Percentiles rank a stretch among this genome's conserved stretches.
Evolutionary conservation across 1,140 invertebrate species (phyloP).

Genomic region (Solenopsis fugax): DNA sequence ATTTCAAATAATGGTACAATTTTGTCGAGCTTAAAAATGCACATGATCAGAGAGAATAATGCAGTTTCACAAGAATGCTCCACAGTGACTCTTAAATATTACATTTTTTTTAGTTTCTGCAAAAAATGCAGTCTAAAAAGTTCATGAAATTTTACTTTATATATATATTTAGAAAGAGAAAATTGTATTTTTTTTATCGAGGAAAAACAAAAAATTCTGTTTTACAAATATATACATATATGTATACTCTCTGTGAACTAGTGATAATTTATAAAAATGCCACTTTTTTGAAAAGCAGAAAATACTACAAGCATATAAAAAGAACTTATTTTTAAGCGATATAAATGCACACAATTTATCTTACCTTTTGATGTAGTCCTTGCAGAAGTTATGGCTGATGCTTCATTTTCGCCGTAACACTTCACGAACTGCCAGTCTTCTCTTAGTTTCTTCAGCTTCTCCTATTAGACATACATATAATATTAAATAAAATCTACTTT

Average conservation of each 20-base stretch:
- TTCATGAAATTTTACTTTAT: not conserved
- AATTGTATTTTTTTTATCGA: not conserved
- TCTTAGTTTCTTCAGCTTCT: slow-evolving; percentile 88
- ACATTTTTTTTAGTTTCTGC: slow-evolving; percentile 8
- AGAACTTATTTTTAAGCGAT: not conserved
- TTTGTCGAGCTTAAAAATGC: not conserved
- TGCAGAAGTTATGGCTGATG: slow-evolving; percentile 20
- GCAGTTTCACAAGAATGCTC: not conserved
- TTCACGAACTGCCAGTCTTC: slow-evolving; percentile 89
- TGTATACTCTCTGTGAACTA: slow-evolving; percentile 5
- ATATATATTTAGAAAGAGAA: not conserved
- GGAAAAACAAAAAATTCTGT: not conserved
- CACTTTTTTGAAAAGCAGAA: not conserved
- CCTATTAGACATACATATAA: slow-evolving; percentile 76
- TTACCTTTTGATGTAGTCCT: slow-evolving; percentile 76
- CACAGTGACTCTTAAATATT: not conserved
- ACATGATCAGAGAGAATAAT: not conserved
- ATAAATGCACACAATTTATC: slow-evolving; percentile 8
- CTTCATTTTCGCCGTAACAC: slow-evolving; percentile 82
- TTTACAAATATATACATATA: not conserved
- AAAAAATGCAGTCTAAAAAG: not conserved
- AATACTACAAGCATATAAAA: not conserved
- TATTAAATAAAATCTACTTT: not conserved
- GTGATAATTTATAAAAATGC: not conserved
- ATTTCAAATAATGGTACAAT: not conserved